Percentiles rank a stretch among this genome's conserved stretches.
Conservation (phyloP, 2,113 vertebrate species). For the Micronycteris hirsuta region DNA sequence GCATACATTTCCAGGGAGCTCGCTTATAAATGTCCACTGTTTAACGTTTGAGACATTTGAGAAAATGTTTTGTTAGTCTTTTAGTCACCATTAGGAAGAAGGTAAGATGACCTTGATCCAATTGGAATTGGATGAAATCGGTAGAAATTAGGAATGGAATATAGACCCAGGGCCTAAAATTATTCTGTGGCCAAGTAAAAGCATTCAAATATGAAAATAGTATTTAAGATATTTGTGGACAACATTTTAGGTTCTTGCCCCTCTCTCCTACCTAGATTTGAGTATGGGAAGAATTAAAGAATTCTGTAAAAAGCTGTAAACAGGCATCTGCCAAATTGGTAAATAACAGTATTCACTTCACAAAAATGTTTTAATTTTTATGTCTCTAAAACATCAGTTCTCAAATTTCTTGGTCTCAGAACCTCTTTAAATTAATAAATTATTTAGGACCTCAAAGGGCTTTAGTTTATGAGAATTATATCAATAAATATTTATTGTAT, state of each 20-base stretch:
- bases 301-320: not conserved
- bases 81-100: not conserved
- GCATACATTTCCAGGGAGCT: not conserved
- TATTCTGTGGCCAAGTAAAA: not conserved
- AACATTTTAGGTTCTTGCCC: not conserved
- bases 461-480: not conserved
- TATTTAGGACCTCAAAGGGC: not conserved
- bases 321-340: not conserved
- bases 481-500: not conserved
- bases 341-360: not conserved
- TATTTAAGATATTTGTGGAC: not conserved
- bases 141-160: not conserved
- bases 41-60: not conserved
- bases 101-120: not conserved
- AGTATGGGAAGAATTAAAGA: not conserved
- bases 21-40: not conserved
- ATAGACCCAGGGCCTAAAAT: not conserved
- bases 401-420: not conserved
- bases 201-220: not conserved
- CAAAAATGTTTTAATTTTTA: slow-evolving; percentile 24
- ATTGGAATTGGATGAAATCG: not conserved
- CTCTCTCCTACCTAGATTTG: not conserved
- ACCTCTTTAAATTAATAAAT: not conserved
- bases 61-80: not conserved
- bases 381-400: not conserved